A percentile compares a stretch with the other conserved stretches of the same genome.
Evolutionary conservation across 2,797 vertebrate genomes (phyloP).

Genomic region (Todus mexicanus): DNA sequence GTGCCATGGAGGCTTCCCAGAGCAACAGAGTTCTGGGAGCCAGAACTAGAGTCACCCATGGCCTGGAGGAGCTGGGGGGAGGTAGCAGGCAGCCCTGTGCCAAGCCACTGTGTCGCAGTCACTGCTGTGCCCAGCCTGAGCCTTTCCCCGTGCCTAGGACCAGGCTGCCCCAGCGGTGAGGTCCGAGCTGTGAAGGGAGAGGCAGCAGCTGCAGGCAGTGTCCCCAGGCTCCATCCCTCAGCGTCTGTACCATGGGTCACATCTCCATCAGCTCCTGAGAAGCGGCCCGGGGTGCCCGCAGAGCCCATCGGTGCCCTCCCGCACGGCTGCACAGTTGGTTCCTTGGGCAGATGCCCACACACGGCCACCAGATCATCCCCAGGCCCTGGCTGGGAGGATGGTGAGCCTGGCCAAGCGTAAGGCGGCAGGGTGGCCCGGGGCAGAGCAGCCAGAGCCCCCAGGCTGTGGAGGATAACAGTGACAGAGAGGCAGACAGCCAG

Average conservation of each 20-base stretch:
- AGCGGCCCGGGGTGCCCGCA: neutral
- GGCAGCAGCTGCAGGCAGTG: rapidly evolving
- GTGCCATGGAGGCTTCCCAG: rapidly evolving
- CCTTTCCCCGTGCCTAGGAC: rapidly evolving
- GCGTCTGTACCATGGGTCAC: rapidly evolving
- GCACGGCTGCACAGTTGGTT: rapidly evolving
- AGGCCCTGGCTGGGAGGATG: rapidly evolving
- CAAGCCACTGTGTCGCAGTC: neutral
- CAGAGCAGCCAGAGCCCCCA: neutral
- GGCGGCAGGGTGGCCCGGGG: rapidly evolving
- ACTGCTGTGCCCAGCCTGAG: rapidly evolving
- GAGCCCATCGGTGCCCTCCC: neutral
- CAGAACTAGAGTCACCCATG: neutral
- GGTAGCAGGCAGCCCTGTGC: neutral
- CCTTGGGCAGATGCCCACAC: rapidly evolving
- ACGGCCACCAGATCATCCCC: neutral
- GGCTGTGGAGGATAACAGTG: rapidly evolving
- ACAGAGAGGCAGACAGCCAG: neutral
- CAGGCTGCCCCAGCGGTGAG: rapidly evolving
- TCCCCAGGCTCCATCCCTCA: neutral
- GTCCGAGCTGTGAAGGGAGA: rapidly evolving
- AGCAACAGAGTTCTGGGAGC: neutral
- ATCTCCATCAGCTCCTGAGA: rapidly evolving
- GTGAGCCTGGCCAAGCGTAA: rapidly evolving
- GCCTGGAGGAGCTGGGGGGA: rapidly evolving